These are phyloP conservation scores for Mola mola DNA, from an alignment of 2,113 vertebrate species.

Conservation along the genomic window DNA sequence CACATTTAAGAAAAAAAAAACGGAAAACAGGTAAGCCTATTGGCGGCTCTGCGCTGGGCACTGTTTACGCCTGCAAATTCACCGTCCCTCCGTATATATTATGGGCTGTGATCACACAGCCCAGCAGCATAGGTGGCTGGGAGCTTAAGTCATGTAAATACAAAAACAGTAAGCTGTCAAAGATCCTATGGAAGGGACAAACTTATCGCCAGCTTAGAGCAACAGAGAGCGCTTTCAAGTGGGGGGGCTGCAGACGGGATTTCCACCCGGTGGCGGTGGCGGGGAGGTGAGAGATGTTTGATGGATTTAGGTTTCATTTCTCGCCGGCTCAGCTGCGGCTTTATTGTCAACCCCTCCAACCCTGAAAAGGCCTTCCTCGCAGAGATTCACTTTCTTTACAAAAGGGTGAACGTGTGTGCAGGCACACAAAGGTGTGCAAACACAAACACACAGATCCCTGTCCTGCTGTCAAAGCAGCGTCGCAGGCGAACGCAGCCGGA, in stretches of 20 bases:
- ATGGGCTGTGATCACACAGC: conserved; percentile 48
- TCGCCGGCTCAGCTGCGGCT: conserved; percentile 62
- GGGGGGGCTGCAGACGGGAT: conserved; percentile 29
- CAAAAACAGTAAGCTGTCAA: conserved; percentile 68
- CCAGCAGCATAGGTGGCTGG: conserved; percentile 40
- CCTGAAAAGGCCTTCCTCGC: conserved; percentile 46
- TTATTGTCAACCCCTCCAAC: conserved; percentile 53
- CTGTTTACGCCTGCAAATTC: conserved; percentile 47
- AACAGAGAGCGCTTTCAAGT: conserved; percentile 62
- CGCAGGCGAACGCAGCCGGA: not conserved
- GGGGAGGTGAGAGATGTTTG: conserved; percentile 45
- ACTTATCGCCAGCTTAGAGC: conserved; percentile 76
- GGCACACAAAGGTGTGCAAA: conserved; percentile 26
- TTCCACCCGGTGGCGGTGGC: conserved; percentile 15
- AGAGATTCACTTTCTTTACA: conserved; percentile 51
- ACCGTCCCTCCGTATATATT: conserved; percentile 41
- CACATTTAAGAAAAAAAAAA: conserved; percentile 24
- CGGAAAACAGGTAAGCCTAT: conserved; percentile 58
- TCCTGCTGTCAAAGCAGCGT: conserved; percentile 6
- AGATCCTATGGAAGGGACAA: conserved; percentile 65
- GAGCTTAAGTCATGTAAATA: conserved; percentile 73
- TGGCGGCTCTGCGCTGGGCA: conserved; percentile 32
- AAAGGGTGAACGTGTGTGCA: conserved; percentile 20
- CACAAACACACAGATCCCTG: not conserved
- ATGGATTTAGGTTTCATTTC: conserved; percentile 70